Percentiles rank a stretch among this genome's conserved stretches.
phyloP scores from a whole-genome alignment of 2,113 vertebrate species.

The Cololabis saira region DNA sequence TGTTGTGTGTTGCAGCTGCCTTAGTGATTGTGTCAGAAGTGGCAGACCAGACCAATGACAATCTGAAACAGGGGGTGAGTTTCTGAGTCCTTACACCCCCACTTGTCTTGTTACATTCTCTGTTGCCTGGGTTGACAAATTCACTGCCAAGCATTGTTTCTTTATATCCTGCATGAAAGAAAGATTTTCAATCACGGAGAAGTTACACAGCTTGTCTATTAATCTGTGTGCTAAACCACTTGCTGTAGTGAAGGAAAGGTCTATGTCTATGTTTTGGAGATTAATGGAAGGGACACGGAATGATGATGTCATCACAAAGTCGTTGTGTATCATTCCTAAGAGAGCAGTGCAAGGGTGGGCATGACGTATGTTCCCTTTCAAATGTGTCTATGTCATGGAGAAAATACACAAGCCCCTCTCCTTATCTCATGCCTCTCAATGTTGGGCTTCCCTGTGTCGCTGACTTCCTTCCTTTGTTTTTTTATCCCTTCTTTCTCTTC shows the following conservation, averaged over 20 bases:
- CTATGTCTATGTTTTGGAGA: slow-evolving; percentile 44
- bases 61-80: slow-evolving; percentile 95
- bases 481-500: slow-evolving; percentile 44
- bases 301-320: slow-evolving; percentile 70
- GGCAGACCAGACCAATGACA: slow-evolving; percentile 91
- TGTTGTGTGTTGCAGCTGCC: slow-evolving; percentile 83
- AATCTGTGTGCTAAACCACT: slow-evolving; percentile 38
- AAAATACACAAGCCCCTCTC: slow-evolving; percentile 47
- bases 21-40: slow-evolving; percentile 91
- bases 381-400: slow-evolving; percentile 41
- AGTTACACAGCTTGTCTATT: slow-evolving; percentile 33
- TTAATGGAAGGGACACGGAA: slow-evolving; percentile 32
- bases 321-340: slow-evolving; percentile 79
- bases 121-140: slow-evolving; percentile 28
- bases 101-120: slow-evolving; percentile 25
- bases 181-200: slow-evolving; percentile 41
- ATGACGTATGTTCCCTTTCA: slow-evolving; percentile 28
- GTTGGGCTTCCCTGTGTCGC: slow-evolving; percentile 38
- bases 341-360: slow-evolving; percentile 60
- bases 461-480: slow-evolving; percentile 36
- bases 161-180: slow-evolving; percentile 38
- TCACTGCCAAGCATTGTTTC: slow-evolving; percentile 9
- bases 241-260: slow-evolving; percentile 40
- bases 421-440: slow-evolving; percentile 16
- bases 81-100: slow-evolving; percentile 9